Base-by-base conservation (phyloP, 2,888 invertebrate genomes). In the Pardosa pseudoannulata region DNA sequence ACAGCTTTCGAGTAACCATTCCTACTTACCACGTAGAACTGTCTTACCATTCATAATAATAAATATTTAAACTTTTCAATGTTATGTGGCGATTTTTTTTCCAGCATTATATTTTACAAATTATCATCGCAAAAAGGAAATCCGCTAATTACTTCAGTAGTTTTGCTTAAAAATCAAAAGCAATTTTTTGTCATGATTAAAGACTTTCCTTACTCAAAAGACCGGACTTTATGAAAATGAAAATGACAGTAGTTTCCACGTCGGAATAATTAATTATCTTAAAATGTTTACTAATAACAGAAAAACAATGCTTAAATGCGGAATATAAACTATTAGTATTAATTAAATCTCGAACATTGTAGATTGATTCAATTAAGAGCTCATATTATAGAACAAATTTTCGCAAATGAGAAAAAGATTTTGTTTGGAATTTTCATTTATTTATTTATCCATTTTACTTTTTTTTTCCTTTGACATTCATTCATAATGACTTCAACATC, bases 271-370 rank as follows among this genome's bases (percentile, higher is more conserved):
- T 70, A 41, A 70, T 70, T 70, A 23, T 41, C 41, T 13, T 70
- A 27, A 41, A 70, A 70, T 70, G 28, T 23, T 70, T 70, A 28
- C 41, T 41, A 41, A 70, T 41, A 41, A 28, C 27, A 27, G 62
- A 74, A 74, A 74, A 74, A 74, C 62, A 64, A 74, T 23, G 19
- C 32, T 71, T 71, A 70, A 39, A 29, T 28, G 39, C 62, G 11
- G 71, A 41, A 28, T 71, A 79, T 79, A 79, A 71, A 39, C 79
- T 64, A 79, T 79, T 79, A 71, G 71, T 79, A 62, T 62, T 31
- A 79, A 79, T 79, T 79, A 79, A 71, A 72, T 32, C 29, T n/a
- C 13, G 28, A 78, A 62, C 50, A 41, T 29, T 39, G 62, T 27
- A 70, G 41, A 41, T 70, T 41, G 70, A 70, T 70, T 41, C 39